Percentiles rank a stretch among this genome's conserved stretches.
These are phyloP conservation scores for Pemphigus obesinymphae DNA, from an alignment of 1,140 invertebrate genomes.

Conservation along the genomic window DNA sequence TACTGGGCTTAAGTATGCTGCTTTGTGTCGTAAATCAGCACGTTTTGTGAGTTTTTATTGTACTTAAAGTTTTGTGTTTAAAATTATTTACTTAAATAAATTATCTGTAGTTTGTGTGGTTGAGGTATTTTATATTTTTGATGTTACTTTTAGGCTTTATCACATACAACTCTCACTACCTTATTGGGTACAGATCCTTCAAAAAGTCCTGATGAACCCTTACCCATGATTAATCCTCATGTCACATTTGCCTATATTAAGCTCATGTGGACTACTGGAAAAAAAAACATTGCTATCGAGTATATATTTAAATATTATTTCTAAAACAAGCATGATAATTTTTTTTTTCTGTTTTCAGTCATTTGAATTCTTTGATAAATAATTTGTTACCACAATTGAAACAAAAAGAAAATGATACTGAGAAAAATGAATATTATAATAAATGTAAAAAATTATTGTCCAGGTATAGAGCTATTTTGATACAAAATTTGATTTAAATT, in stretches of 20 bases:
- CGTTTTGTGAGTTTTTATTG: slow-evolving; percentile 56
- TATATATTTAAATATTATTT: slow-evolving; percentile 41
- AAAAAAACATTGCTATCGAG: slow-evolving; percentile 69
- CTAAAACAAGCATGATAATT: neutral
- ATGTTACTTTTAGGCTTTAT: slow-evolving; percentile 60
- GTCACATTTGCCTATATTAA: slow-evolving; percentile 93
- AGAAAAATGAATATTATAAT: neutral
- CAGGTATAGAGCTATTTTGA: slow-evolving; percentile 7
- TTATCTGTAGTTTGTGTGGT: neutral
- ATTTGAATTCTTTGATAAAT: slow-evolving; percentile 25
- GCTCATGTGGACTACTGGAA: slow-evolving; percentile 81
- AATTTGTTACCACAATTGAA: slow-evolving; percentile 7
- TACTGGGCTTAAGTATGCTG: slow-evolving; percentile 97
- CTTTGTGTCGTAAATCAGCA: slow-evolving; percentile 88
- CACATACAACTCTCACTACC: slow-evolving; percentile 86
- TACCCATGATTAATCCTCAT: slow-evolving; percentile 69
- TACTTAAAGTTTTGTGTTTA: neutral
- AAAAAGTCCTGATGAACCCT: slow-evolving; percentile 59
- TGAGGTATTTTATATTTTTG: neutral
- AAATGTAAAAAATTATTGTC: slow-evolving; percentile 32
- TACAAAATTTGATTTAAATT: too few species aligned
- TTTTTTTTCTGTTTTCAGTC: slow-evolving; percentile 13
- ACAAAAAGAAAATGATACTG: slow-evolving; percentile 21
- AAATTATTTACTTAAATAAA: too few species aligned
- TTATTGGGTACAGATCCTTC: slow-evolving; percentile 79